Percentiles rank a stretch among this genome's conserved stretches.
Conservation (phyloP, 2,797 vertebrate species). For the Neoniphon sammara region DNA sequence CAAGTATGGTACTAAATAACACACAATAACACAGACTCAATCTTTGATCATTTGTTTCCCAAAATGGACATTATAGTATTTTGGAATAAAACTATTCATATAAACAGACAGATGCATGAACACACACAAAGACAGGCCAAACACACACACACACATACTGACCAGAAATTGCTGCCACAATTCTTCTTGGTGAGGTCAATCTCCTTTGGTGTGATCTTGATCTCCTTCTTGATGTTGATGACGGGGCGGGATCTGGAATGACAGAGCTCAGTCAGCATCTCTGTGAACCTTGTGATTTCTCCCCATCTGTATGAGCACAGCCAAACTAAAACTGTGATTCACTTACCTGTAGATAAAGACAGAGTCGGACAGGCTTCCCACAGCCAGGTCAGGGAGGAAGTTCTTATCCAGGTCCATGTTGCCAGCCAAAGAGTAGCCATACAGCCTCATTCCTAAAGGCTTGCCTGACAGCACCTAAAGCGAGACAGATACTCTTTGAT, state of each 20-base stretch:
- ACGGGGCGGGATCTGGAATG: constrained; percentile 88
- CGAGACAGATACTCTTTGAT: constrained; percentile 13
- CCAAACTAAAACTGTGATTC: not conserved
- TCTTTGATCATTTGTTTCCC: too few relatives aligned
- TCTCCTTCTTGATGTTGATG: constrained; percentile 86
- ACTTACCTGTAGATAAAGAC: constrained; percentile 90
- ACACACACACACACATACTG: constrained; percentile 17
- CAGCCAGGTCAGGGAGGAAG: constrained; percentile 92
- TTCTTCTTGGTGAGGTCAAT: constrained; percentile 88
- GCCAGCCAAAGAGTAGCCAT: constrained; percentile 95
- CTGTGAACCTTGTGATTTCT: not conserved
- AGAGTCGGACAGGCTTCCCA: constrained; percentile 94
- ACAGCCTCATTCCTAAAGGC: constrained; percentile 73
- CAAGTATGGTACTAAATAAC: too few relatives aligned
- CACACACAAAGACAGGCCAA: not conserved
- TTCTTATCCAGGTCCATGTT: constrained; percentile 97
- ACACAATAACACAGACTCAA: too few relatives aligned
- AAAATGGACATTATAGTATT: too few relatives aligned
- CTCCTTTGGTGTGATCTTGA: constrained; percentile 85
- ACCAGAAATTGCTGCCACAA: constrained; percentile 81
- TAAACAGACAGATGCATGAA: not conserved
- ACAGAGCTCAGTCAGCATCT: constrained; percentile 35
- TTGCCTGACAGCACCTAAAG: constrained; percentile 84
- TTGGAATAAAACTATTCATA: too few relatives aligned
- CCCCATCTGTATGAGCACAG: not conserved